Evolutionary conservation across 2,888 invertebrate species (phyloP), one percentile per base, ranked within the genome.

Genomic region (Smittia aterrima): DNA sequence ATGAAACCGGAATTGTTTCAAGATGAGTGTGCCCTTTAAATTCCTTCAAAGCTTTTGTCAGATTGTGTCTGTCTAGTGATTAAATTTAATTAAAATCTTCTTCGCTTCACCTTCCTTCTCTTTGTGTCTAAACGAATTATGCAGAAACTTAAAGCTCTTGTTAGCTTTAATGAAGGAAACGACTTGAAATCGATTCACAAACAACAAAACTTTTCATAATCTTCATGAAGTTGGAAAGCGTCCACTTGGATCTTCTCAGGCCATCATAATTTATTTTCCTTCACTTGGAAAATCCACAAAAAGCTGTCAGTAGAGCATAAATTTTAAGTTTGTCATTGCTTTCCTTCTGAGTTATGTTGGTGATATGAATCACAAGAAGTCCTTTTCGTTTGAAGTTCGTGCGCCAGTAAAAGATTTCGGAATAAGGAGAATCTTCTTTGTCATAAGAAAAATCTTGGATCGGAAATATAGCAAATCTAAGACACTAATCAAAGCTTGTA

Each of bases 401-500:
- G 32, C 47, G 47, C 2, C 9, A 11, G 47, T 47, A 47, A 47
- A 4, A 47, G 47, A 47, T 47, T 47, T 16, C 32, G 3, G 32
- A 47, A 16, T 16, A 6, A 47, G 6, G 38, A 38, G 38, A 4
- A 38, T 38, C 4, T 47, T 32, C 32, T 32, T 32, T n/a, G 6
- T 4, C 38, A 38, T 38, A 4, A 38, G 11, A 11, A 38, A 38
- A 38, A 11, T 4, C 38, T 38, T 38, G 4, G 4, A 38, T 38
- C 6, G 11, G 11, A 38, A 38, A 38, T 11, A 38, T 7, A 38
- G 38, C 4, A 38, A 38, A 38, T 38, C 9, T 16, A 4, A 16
- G 47, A 13, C n/a, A 47, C 47, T 47, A 47, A 47, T 47, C 47
- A 47, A 47, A 47, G 47, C 47, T 47, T 47, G 47, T 47, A 47